Conservation (phyloP, 2,113 vertebrate species). For the Proterorhinus semilunaris region DNA sequence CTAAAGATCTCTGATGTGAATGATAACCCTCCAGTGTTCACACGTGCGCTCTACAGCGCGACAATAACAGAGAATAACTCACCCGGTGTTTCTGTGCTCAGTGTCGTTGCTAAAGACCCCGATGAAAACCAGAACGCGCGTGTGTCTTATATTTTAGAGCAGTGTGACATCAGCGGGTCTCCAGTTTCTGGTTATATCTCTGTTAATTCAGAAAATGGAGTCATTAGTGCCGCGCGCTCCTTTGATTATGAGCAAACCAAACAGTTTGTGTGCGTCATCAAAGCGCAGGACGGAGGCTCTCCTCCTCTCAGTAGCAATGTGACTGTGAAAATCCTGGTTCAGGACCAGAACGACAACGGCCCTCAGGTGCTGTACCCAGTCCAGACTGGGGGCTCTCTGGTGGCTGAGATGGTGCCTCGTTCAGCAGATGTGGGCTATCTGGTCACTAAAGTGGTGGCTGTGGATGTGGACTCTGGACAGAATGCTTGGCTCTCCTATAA, state of each 20-base stretch:
- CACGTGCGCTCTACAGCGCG: slow-evolving; percentile 64
- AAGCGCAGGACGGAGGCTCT: slow-evolving; percentile 73
- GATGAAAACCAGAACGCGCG: slow-evolving; percentile 73
- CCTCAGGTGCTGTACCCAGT: slow-evolving; percentile 60
- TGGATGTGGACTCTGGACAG: slow-evolving; percentile 72
- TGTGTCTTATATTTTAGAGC: slow-evolving; percentile 67
- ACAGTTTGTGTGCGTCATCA: slow-evolving; percentile 55
- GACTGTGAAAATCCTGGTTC: slow-evolving; percentile 62
- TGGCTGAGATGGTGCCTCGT: slow-evolving; percentile 65
- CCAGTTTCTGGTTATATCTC: slow-evolving; percentile 60
- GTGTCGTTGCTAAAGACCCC: slow-evolving; percentile 52
- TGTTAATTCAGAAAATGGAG: slow-evolving; percentile 71
- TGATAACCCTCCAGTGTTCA: slow-evolving; percentile 64
- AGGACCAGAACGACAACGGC: slow-evolving; percentile 38
- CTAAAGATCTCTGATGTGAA: slow-evolving; percentile 76
- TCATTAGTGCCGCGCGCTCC: slow-evolving; percentile 31
- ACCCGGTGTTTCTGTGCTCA: slow-evolving; percentile 62
- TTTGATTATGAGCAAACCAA: slow-evolving; percentile 73
- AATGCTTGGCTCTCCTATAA: slow-evolving; percentile 70
- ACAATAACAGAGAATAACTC: slow-evolving; percentile 74
- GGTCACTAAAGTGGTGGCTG: slow-evolving; percentile 69
- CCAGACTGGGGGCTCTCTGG: slow-evolving; percentile 45
- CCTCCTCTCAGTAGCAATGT: slow-evolving; percentile 71
- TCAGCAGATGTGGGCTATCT: slow-evolving; percentile 62
- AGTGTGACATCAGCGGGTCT: slow-evolving; percentile 36